phyloP scores from a whole-genome alignment of 30 jellyfish, hydroid and myxozoan species.

The Aurelia sp. region DNA sequence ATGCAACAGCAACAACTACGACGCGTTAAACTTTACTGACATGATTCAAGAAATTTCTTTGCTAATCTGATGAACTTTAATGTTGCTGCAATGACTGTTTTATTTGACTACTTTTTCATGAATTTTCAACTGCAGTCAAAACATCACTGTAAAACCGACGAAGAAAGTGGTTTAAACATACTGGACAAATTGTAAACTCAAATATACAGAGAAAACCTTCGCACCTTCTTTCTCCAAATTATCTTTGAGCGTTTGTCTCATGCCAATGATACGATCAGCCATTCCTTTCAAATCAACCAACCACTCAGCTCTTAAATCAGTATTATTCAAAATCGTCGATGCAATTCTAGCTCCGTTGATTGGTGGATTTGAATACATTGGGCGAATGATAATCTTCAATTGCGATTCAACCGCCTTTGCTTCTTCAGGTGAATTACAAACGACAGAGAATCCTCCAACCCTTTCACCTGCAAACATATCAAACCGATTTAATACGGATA shows the following conservation, averaged over 20 bases:
- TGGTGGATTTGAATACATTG: constrained; percentile 99
- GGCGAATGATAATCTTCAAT: constrained; percentile 91
- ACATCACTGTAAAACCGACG: no score
- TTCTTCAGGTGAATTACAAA: constrained; percentile 86
- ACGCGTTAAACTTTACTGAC: no score
- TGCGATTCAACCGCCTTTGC: constrained; percentile 95
- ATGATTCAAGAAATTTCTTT: no score
- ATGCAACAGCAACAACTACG: no score
- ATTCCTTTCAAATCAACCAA: constrained; percentile 93
- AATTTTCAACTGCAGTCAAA: no score
- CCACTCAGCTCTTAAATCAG: constrained; percentile 92
- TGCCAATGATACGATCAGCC: constrained; percentile 92
- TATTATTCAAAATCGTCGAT: constrained; percentile 56
- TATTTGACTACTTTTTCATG: no score
- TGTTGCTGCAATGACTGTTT: no score
- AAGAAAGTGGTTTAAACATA: no score
- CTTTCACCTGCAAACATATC: constrained; percentile 82
- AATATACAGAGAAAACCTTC: no score
- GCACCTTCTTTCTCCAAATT: constrained; percentile 87
- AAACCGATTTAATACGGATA: background rate
- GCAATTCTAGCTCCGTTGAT: constrained; percentile 98
- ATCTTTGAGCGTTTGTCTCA: constrained; percentile 82
- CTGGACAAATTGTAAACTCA: no score
- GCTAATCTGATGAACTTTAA: no score
- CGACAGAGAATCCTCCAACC: constrained; percentile 95